A percentile compares a stretch with the other conserved stretches of the same genome.
These are phyloP conservation scores for Pachliopta kotzebuea DNA, from an alignment of 2,888 invertebrate species.

Conservation along the genomic window DNA sequence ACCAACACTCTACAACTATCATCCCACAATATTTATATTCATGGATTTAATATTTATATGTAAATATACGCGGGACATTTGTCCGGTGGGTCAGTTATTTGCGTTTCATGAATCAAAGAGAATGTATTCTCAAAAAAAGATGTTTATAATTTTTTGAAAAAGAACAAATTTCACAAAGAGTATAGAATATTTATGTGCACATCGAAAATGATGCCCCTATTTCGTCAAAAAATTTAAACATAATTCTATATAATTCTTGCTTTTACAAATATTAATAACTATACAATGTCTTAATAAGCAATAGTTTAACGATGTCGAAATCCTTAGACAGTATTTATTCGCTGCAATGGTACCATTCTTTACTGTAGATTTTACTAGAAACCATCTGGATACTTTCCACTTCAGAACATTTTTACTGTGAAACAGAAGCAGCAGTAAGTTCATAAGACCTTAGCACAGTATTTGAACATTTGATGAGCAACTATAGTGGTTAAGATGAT, in stretches of 20 bases:
- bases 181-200: background rate
- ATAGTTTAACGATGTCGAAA: too few species aligned
- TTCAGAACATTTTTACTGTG: too few species aligned
- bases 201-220: background rate
- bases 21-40: conserved; percentile 27
- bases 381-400: too few species aligned
- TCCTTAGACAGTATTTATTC: too few species aligned
- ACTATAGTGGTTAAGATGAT: too few species aligned
- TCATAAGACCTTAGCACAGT: too few species aligned
- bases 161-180: background rate
- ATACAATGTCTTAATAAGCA: too few species aligned
- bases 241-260: background rate
- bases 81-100: conserved; percentile 9
- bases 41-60: conserved; percentile 29
- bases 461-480: too few species aligned
- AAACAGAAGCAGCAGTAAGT: too few species aligned
- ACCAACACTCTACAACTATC: conserved; percentile 29
- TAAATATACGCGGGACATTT: conserved; percentile 15
- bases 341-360: too few species aligned
- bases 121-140: background rate
- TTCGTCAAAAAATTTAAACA: background rate
- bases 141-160: background rate
- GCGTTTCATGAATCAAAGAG: background rate
- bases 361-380: too few species aligned
- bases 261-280: too few species aligned